These are phyloP conservation scores for Percina caprodes DNA, from an alignment of 2,113 vertebrate species.

Conservation along the genomic window DNA sequence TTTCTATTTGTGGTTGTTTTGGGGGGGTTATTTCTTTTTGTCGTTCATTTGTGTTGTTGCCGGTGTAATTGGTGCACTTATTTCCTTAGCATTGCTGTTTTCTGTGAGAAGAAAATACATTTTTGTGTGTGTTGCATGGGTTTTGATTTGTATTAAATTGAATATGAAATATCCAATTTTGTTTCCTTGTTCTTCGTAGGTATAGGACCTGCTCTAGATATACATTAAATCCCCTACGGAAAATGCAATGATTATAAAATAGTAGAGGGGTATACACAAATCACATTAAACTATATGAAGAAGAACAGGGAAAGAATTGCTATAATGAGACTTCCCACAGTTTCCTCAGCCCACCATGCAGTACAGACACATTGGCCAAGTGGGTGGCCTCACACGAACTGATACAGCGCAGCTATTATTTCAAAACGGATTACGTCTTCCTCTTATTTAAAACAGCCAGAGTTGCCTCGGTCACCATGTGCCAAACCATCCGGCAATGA, in stretches of 20 bases:
- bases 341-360: constrained; percentile 64
- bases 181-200: constrained; percentile 24
- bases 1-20: constrained; percentile 39
- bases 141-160: constrained; percentile 64
- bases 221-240: constrained; percentile 3
- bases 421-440: constrained; percentile 69
- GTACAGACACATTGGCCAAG: constrained; percentile 39
- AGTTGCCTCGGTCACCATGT: constrained; percentile 37
- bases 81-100: constrained; percentile 29
- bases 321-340: constrained; percentile 67
- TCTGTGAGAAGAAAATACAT: not conserved
- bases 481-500: constrained; percentile 48
- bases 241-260: constrained; percentile 39
- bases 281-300: constrained; percentile 36
- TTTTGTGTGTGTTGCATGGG: constrained; percentile 26
- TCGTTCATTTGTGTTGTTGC: constrained; percentile 21
- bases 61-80: constrained; percentile 11
- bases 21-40: not conserved
- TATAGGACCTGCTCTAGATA: not conserved
- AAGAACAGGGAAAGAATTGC: constrained; percentile 34
- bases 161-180: constrained; percentile 36
- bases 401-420: constrained; percentile 74
- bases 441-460: constrained; percentile 66
- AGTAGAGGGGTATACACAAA: not conserved
- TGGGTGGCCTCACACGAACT: constrained; percentile 70